Evolutionary conservation across 2,797 vertebrate genomes (phyloP), one percentile per base, ranked within the genome.

Genomic region (Cyclopterus lumpus): DNA sequence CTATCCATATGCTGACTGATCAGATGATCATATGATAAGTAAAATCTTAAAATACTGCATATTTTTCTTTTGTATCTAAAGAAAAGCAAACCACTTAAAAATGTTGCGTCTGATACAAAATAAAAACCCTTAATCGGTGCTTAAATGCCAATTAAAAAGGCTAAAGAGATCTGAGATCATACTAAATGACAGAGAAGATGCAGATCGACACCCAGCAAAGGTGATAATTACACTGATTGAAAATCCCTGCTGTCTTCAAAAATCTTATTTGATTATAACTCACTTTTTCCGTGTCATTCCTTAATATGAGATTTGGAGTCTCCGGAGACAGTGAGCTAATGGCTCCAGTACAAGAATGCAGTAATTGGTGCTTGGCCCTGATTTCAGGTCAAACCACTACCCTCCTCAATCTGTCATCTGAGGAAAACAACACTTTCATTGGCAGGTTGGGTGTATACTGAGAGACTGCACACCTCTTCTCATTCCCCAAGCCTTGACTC

Each of bases 241-340:
- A 88, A 86, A 84, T 89, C 86, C 77, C 80, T 72, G 24, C 81
- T 79, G 85, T 87, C 87, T 67, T 84, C 60, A 55, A 81, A 40
- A 69, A 71, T 91, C 86, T 90, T 74, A 85, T 89, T 91, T 81
- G 75, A 93, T 93, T 76, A 85, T 74, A 92, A 88, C 92, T 94
- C 87, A 92, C 74, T 90, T 94, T 95, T 95, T 94, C 94, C 92
- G 83, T 77, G 76, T 89, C 87, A 85, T 88, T 92, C 90, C 89
- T 86, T 88, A 83, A 90, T 90, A 93, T 89, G 85, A 90, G 90
- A 85, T 77, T 82, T 67, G 51, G 82, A 83, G 82, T 91, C 95
- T 92, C 92, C 80, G 64, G 91, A 93, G 93, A 94, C 88, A 79
- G 84, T 95, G 94, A 96, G 81, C 93, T 96, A 93, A 94, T 92